Evolutionary conservation across 2,113 vertebrate genomes (phyloP), one percentile per base, ranked within the genome.

Genomic region (Megalops atlanticus): DNA sequence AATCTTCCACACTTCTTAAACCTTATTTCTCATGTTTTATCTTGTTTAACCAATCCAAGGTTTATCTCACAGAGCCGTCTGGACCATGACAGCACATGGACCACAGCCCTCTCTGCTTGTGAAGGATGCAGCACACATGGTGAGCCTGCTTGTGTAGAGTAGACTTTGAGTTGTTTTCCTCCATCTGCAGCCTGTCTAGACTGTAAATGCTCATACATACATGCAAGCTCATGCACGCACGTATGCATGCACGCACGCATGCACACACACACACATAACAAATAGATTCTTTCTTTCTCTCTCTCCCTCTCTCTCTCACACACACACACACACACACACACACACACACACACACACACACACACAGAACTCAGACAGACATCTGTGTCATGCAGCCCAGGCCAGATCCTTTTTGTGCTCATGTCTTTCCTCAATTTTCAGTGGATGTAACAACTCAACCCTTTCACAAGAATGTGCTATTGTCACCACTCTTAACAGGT

Each of bases 341-440:
- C 33, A 38, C 70, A 72, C 70, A 68, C 64, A 68, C 24, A n/a
- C 64, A 68, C 14, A 68, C 64, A 68, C 64, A n/a, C 64, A 68
- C 8, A 68, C 14, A 68, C 64, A 58, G 21, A 58, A n/a, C n/a
- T n/a, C n/a, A n/a, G n/a, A n/a, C n/a, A n/a, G n/a, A n/a, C n/a
- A n/a, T n/a, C n/a, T n/a, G n/a, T n/a, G n/a, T n/a, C n/a, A n/a
- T n/a, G n/a, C n/a, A n/a, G n/a, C n/a, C n/a, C n/a, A n/a, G n/a
- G n/a, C n/a, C n/a, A n/a, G n/a, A n/a, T n/a, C n/a, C n/a, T n/a
- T n/a, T n/a, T n/a, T n/a, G n/a, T n/a, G n/a, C n/a, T n/a, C n/a
- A n/a, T n/a, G n/a, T n/a, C n/a, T n/a, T n/a, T n/a, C n/a, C n/a
- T n/a, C n/a, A n/a, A n/a, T n/a, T n/a, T n/a, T n/a, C n/a, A n/a